Percentiles rank a stretch among this genome's conserved stretches.
These are phyloP conservation scores for Okapia johnstoni DNA, from an alignment of 2,113 vertebrate genomes.

Conservation along the genomic window DNA sequence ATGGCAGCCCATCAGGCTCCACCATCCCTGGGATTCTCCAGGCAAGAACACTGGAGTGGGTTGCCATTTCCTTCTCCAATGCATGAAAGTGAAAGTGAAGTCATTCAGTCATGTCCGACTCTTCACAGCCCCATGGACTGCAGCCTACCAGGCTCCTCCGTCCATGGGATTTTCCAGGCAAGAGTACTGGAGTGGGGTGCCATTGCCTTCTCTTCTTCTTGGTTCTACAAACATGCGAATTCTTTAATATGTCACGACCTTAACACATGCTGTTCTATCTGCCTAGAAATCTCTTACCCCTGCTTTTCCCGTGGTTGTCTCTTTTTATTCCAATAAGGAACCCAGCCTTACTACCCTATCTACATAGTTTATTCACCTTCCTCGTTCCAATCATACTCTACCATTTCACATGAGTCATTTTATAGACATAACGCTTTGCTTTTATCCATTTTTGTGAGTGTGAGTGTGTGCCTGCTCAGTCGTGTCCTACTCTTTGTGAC, in stretches of 20 bases:
- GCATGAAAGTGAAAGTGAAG: too few relatives aligned
- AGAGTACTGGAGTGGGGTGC: too few relatives aligned
- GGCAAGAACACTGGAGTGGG: too few relatives aligned
- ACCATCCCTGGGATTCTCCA: too few relatives aligned
- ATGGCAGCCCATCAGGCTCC: too few relatives aligned
- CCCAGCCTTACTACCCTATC: too few relatives aligned
- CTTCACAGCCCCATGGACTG: too few relatives aligned
- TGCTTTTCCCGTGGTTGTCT: not conserved
- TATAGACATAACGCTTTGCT: not conserved
- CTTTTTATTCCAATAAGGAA: not conserved
- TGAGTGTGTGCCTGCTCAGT: not conserved
- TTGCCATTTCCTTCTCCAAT: too few relatives aligned
- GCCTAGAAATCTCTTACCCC: not conserved
- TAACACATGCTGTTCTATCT: not conserved
- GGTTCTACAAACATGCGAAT: not conserved
- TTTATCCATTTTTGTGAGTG: not conserved
- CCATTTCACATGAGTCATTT: not conserved
- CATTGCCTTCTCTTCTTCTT: not conserved
- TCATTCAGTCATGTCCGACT: too few relatives aligned
- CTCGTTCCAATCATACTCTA: not conserved
- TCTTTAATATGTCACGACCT: not conserved
- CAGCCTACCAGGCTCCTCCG: too few relatives aligned
- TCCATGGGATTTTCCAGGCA: too few relatives aligned
- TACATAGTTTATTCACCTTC: not conserved
- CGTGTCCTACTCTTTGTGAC: not conserved